A percentile compares a stretch with the other conserved stretches of the same genome.
These are phyloP conservation scores for Panthera tigris DNA, from an alignment of 2,113 vertebrate species.

Conservation along the genomic window DNA sequence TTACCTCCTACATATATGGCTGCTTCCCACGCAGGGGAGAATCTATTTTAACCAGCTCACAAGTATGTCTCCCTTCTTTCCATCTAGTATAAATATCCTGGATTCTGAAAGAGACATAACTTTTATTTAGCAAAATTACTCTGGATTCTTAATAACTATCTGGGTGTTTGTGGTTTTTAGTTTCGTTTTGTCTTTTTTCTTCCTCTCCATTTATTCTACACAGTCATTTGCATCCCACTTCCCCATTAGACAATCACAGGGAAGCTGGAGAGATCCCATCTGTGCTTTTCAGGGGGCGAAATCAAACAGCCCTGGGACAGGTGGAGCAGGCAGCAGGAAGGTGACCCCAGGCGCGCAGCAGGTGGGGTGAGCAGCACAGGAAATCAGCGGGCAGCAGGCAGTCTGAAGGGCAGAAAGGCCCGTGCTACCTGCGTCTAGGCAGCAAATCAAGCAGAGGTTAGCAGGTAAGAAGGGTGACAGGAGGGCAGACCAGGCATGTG, in stretches of 20 bases:
- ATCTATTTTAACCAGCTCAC: neutral
- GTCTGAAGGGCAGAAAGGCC: constrained; percentile 65
- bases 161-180: neutral
- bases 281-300: constrained; percentile 72
- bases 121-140: constrained; percentile 30
- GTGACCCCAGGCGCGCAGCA: constrained; percentile 67
- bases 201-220: constrained; percentile 49
- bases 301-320: constrained; percentile 73
- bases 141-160: neutral
- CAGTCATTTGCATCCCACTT: constrained; percentile 55
- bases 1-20: neutral
- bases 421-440: constrained; percentile 20
- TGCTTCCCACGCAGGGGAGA: neutral
- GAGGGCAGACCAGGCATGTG: constrained; percentile 61
- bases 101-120: neutral
- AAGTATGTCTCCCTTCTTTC: neutral
- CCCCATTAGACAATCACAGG: constrained; percentile 67
- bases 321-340: constrained; percentile 75
- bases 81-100: neutral
- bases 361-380: constrained; percentile 30
- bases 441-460: constrained; percentile 75
- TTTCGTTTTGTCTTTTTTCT: neutral
- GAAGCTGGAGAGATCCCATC: constrained; percentile 74
- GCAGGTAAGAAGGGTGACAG: constrained; percentile 62
- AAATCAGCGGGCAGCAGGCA: constrained; percentile 66